A percentile compares a stretch with the other conserved stretches of the same genome.
These are phyloP conservation scores for Epirrhoe tristata DNA, from an alignment of 2,888 invertebrate genomes.

Conservation along the genomic window DNA sequence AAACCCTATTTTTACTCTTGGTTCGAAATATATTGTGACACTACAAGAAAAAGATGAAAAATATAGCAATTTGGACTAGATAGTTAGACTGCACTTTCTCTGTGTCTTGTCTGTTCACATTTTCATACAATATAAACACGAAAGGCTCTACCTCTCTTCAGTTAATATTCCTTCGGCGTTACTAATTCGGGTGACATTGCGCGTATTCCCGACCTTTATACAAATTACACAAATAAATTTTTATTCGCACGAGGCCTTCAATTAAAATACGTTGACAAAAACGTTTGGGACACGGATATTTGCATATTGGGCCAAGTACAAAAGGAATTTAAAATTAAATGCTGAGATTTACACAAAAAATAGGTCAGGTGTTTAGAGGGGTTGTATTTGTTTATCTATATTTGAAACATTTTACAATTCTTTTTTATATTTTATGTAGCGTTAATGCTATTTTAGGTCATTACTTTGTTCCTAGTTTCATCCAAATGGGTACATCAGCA, in stretches of 20 bases:
- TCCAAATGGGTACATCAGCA: too few relatives aligned
- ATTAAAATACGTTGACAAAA: slow-evolving; percentile 34
- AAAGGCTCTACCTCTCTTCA: slow-evolving; percentile 4
- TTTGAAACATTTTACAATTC: background rate
- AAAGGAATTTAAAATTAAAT: slow-evolving; percentile 16
- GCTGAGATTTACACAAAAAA: background rate
- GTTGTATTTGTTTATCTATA: background rate
- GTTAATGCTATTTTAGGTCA: too few relatives aligned
- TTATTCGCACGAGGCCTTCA: slow-evolving; percentile 23
- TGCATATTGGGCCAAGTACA: slow-evolving; percentile 19
- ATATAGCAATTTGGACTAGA: too few relatives aligned
- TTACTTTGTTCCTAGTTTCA: too few relatives aligned
- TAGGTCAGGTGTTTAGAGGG: background rate
- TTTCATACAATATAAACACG: background rate
- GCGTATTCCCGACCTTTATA: slow-evolving; percentile 21
- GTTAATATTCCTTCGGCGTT: slow-evolving; percentile 25
- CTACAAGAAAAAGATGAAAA: too few relatives aligned
- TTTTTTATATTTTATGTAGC: too few relatives aligned
- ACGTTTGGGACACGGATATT: slow-evolving; percentile 17
- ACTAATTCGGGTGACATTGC: slow-evolving; percentile 28
- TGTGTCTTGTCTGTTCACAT: too few relatives aligned
- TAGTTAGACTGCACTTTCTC: background rate
- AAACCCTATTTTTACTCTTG: too few relatives aligned
- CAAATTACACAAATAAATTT: slow-evolving; percentile 32
- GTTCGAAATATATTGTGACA: too few relatives aligned